Conservation (phyloP, 2,113 vertebrate genomes). For the Nothocercus nigrocapillus region DNA sequence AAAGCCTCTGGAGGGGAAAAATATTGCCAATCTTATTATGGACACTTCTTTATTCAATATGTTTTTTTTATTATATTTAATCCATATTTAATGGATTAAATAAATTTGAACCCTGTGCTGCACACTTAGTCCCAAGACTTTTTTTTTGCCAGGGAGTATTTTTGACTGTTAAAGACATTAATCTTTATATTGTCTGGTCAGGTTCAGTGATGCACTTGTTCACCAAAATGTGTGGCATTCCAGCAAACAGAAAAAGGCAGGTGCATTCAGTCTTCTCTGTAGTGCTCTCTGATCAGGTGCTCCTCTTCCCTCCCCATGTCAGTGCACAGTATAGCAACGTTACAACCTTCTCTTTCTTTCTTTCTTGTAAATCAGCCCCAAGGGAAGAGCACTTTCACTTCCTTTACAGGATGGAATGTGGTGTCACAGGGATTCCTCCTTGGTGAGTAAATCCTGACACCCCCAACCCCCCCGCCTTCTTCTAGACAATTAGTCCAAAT, state of each 20-base stretch:
- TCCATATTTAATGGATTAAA: background rate
- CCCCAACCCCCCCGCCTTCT: constrained; percentile 38
- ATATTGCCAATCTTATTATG: background rate
- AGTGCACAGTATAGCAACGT: constrained; percentile 75
- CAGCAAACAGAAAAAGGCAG: background rate
- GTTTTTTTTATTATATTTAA: no score
- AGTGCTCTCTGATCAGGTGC: background rate
- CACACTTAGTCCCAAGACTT: background rate
- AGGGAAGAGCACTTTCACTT: constrained; percentile 84
- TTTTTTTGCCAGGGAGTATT: background rate
- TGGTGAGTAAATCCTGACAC: constrained; percentile 83
- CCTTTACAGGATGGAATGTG: constrained; percentile 84
- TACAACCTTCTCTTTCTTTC: constrained; percentile 81
- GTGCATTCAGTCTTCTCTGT: background rate
- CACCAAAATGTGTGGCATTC: background rate
- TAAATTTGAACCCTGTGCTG: background rate
- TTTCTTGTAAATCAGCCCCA: constrained; percentile 82
- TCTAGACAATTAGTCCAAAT: constrained; percentile 60
- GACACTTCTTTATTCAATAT: background rate
- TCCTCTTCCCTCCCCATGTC: constrained; percentile 66
- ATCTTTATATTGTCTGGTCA: background rate
- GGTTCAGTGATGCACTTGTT: background rate
- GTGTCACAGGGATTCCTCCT: constrained; percentile 80
- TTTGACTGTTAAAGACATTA: background rate
- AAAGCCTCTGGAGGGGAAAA: background rate